Base-by-base conservation (phyloP, 2,113 vertebrate genomes). In the Psilopsiagon aurifrons region DNA sequence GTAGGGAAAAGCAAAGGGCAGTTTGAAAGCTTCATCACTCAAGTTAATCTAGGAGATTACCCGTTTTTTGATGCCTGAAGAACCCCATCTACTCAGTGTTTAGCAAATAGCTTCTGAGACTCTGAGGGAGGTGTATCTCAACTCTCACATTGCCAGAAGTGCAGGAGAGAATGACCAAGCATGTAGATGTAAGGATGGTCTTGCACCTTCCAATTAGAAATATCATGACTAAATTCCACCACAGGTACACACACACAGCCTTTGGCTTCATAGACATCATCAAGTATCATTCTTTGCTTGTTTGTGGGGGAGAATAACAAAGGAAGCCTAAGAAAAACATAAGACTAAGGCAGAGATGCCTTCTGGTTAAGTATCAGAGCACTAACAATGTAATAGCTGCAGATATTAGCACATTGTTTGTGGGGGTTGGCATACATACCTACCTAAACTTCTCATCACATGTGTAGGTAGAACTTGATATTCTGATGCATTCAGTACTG, bases 201-300 rank as follows among this genome's bases (percentile, higher is more conserved):
- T 78, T 71, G 43, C 33, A 75, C 17, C 15, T 95, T 78, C 62
- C 73, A 71, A 22, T 64, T 81, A 84, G 52, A 89, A 92, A 46
- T 64, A 80, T 73, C n/a, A 43, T 57, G 6, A 75, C 27, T 60
- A 52, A 92, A 91, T 76, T 90, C 63, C 39, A 80, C 49, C 17
- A 28, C 24, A 70, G 0, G 0, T 59, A 59, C 27, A 19, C 17
- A n/a, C 39, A 62, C 22, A 57, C 0, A 75, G 24, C 43, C 52
- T 88, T 54, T 90, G 66, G 46, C 46, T 92, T 88, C 41, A 59
- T 17, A 67, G n/a, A 59, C 18, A 18, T 41, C 8, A 90, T 49
- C 44, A 49, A 35, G 24, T 19, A 69, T 16, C 8, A 10, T n/a
- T 52, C 33, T 41, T 17, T 77, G 18, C 17, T 60, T 54, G 17